These are phyloP conservation scores for Keiferia lycopersicella DNA, from an alignment of 2,888 invertebrate species.

Conservation along the genomic window DNA sequence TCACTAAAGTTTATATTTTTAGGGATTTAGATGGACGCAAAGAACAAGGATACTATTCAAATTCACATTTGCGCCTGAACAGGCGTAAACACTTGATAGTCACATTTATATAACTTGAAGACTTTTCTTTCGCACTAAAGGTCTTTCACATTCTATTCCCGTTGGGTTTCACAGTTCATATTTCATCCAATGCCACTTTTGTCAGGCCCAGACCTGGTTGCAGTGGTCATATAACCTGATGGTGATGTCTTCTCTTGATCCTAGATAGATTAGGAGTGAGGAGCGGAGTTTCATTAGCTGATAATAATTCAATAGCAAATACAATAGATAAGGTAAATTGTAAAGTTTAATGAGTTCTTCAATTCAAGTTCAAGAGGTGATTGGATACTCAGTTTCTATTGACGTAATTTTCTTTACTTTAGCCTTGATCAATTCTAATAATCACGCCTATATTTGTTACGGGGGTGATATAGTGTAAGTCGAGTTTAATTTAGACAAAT, in stretches of 20 bases:
- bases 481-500: no score
- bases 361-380: not conserved
- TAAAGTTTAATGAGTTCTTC: not conserved
- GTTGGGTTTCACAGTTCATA: conserved; percentile 18
- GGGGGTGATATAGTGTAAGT: no score
- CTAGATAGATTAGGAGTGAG: not conserved
- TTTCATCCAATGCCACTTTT: conserved; percentile 66
- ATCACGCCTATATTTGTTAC: no score
- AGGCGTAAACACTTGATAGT: conserved; percentile 7
- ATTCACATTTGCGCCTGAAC: not conserved
- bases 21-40: not conserved
- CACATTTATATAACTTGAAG: conserved; percentile 8
- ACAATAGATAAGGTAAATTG: not conserved
- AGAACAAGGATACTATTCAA: not conserved
- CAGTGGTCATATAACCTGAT: conserved; percentile 54
- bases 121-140: not conserved
- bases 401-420: no score
- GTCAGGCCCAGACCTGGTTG: conserved; percentile 40
- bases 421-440: no score
- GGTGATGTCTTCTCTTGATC: conserved; percentile 1
- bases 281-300: conserved; percentile 3
- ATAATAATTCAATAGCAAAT: not conserved
- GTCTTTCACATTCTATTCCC: not conserved
- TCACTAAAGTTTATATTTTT: not conserved
- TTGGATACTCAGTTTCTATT: not conserved